These are phyloP conservation scores for Agrilus biguttatus DNA, from an alignment of 2,888 invertebrate genomes.

Conservation along the genomic window DNA sequence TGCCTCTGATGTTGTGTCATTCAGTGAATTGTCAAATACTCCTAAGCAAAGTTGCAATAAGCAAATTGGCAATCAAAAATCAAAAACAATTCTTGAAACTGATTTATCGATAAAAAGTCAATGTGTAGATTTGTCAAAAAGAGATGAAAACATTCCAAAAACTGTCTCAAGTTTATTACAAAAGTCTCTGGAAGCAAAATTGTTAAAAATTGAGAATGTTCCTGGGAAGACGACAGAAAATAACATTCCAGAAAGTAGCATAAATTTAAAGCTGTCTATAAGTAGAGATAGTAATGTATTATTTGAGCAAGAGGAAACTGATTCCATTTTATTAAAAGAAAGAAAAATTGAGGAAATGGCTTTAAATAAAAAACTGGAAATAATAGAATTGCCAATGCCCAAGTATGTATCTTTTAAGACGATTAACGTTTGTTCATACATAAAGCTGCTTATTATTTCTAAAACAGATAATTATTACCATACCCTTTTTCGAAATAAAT, in stretches of 20 bases:
- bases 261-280: no score
- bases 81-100: no score
- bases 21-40: slow-evolving; percentile 26
- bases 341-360: slow-evolving; percentile 6
- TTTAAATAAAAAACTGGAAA: slow-evolving; percentile 26
- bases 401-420: no score
- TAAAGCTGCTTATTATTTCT: no score
- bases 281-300: slow-evolving; percentile 6
- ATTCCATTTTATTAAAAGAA: slow-evolving; percentile 7
- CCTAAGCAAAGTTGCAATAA: slow-evolving; percentile 27
- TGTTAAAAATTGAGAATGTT: slow-evolving; percentile 18
- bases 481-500: no score
- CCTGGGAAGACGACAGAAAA: no score
- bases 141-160: no score
- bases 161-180: slow-evolving; percentile 27
- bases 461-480: no score
- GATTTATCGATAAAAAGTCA: no score
- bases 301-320: slow-evolving; percentile 11
- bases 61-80: slow-evolving; percentile 10
- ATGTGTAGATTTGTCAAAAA: slow-evolving; percentile 1
- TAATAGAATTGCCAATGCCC: slow-evolving; percentile 46
- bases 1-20: slow-evolving; percentile 55
- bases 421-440: neutral
- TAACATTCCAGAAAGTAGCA: no score
- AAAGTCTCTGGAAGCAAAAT: slow-evolving; percentile 33